Percentiles rank a stretch among this genome's conserved stretches.
These are phyloP conservation scores for Oreochromis niloticus DNA, from an alignment of 2,113 vertebrate species.

Conservation along the genomic window DNA sequence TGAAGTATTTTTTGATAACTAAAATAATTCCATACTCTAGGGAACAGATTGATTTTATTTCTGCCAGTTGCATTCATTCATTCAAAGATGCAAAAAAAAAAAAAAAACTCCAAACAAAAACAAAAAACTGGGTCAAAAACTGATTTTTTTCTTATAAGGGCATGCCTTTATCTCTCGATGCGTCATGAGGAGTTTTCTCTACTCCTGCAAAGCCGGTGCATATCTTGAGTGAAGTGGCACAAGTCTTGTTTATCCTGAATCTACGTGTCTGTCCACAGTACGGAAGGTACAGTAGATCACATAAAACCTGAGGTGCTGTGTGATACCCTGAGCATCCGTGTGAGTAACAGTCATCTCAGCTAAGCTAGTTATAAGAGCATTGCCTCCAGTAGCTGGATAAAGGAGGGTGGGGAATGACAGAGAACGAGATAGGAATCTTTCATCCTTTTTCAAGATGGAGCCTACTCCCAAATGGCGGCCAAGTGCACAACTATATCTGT, in stretches of 20 bases:
- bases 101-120: background rate
- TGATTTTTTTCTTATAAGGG: background rate
- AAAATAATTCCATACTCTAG: background rate
- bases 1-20: background rate
- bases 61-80: background rate
- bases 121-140: background rate
- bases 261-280: background rate
- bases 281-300: background rate
- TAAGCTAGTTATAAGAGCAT: background rate
- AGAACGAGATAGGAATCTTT: constrained; percentile 42
- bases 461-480: constrained; percentile 28
- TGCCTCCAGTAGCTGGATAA: constrained; percentile 3
- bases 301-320: background rate
- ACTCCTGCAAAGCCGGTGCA: background rate
- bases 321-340: background rate
- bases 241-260: background rate
- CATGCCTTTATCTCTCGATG: background rate
- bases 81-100: background rate
- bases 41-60: background rate
- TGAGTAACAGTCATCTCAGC: constrained; percentile 39
- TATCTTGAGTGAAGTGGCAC: background rate
- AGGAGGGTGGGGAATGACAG: constrained; percentile 9
- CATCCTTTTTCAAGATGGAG: constrained; percentile 35
- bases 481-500: constrained; percentile 12
- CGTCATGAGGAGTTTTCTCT: background rate